Base-by-base conservation (phyloP, 2,888 invertebrate species). In the Mellilla xanthometata region DNA sequence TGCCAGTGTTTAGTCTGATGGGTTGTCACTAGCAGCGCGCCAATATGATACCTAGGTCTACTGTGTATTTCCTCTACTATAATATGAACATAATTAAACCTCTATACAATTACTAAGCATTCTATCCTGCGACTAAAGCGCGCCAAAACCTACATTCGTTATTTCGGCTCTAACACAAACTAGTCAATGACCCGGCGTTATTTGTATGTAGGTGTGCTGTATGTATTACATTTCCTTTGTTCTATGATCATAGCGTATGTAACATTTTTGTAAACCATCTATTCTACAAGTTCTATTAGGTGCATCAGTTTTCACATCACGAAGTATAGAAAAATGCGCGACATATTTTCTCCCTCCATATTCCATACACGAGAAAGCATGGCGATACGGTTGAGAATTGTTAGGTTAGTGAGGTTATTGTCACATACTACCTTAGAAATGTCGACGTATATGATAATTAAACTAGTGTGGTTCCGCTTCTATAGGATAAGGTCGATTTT, bases 171-270 rank as follows among this genome's bases (percentile, higher is more conserved):
- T 64, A 62, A 56, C 64, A 58, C 44, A 72, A 68, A 64, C 69
- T 81, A 85, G 84, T 84, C 86, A 83, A 77, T 84, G 86, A 86
- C 86, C 85, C 81, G 83, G 84, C 77, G 68, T 73, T 79, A 79
- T 85, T 85, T 78, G 77, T 71, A 74, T 79, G 79, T 79, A 79
- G 72, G 78, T 79, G 77, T 81, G 68, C 65, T 66, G 56, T 67
- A 19, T 24, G 62, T 69, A 38, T 19, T 12, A 38, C 12, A 44
- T 27, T 72, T 77, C 68, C 77, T 82, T 83, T 84, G 80, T 82
- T 80, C 66, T 62, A 60, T 44, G 62, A 40, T 52, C 65, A 60
- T 49, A 19, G n/a, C n/a, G n/a, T n/a, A n/a, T n/a, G n/a, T n/a
- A n/a, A n/a, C n/a, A n/a, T n/a, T n/a, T n/a, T n/a, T n/a, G n/a